These are phyloP conservation scores for Eurystomus gularis DNA, from an alignment of 2,113 vertebrate genomes.

Conservation along the genomic window DNA sequence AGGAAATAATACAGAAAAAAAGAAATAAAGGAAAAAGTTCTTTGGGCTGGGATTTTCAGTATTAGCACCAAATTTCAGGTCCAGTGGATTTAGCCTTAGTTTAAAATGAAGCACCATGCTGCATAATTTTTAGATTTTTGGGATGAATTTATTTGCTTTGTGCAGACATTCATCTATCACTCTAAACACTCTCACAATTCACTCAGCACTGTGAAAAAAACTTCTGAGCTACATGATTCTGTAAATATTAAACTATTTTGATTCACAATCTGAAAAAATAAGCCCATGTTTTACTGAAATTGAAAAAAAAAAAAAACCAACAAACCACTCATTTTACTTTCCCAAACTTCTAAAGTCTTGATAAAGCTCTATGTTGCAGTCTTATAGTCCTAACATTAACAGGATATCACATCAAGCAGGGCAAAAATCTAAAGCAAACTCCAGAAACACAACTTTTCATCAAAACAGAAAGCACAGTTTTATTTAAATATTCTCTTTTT, in stretches of 20 bases:
- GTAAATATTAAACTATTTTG: neutral
- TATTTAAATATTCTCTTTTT: neutral
- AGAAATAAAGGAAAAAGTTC: neutral
- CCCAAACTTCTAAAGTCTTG: neutral
- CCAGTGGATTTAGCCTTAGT: neutral
- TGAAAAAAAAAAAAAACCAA: too few species aligned
- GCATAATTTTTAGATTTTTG: neutral
- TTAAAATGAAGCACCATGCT: neutral
- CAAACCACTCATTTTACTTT: neutral
- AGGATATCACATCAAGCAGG: neutral
- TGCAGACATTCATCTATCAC: neutral
- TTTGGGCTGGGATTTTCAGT: neutral
- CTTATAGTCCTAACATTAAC: neutral
- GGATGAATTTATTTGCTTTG: neutral
- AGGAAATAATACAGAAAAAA: neutral
- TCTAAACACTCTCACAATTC: neutral
- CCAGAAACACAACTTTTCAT: neutral
- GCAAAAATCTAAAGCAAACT: neutral
- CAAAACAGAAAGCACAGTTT: neutral
- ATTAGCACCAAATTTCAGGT: neutral
- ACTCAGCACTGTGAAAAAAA: neutral
- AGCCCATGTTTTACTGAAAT: neutral
- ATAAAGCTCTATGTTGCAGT: neutral
- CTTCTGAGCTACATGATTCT: neutral
- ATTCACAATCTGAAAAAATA: neutral